Conservation (phyloP, 2,888 invertebrate species). For the Emmelina monodactyla region DNA sequence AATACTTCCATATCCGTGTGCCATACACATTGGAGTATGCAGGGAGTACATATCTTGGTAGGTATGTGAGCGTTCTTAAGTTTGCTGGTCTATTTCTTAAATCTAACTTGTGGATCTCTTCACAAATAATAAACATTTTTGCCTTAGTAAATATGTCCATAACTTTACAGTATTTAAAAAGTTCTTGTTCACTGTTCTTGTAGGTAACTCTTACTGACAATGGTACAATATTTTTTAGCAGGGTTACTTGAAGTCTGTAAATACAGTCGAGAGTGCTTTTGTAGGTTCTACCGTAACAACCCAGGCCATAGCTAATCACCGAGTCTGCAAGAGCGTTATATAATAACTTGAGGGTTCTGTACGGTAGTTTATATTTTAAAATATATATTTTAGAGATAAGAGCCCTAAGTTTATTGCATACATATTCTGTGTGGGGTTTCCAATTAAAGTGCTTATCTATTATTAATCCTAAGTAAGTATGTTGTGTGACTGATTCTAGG, state of each 20-base stretch:
- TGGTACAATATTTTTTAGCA: background rate
- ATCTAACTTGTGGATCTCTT: too few species aligned
- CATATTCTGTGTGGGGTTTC: slow-evolving; percentile 7
- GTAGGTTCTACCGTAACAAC: background rate
- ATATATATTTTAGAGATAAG: slow-evolving; percentile 5
- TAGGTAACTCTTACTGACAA: background rate
- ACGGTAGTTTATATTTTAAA: slow-evolving; percentile 6
- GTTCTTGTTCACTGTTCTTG: background rate
- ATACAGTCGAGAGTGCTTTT: background rate
- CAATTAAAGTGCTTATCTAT: slow-evolving; percentile 11
- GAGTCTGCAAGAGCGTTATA: background rate
- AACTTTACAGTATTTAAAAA: background rate
- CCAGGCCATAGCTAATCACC: background rate
- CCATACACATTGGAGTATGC: background rate
- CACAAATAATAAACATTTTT: background rate
- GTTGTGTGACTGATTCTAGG: slow-evolving; percentile 7
- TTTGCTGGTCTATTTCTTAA: background rate
- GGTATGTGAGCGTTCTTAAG: background rate
- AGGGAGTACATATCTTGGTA: background rate
- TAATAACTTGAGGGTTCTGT: background rate
- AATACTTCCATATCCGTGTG: background rate
- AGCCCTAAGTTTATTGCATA: slow-evolving; percentile 9
- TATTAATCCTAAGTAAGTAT: slow-evolving; percentile 9
- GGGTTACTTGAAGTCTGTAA: background rate
- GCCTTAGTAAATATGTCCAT: background rate